phyloP scores from a whole-genome alignment of 2,113 vertebrate genomes.

The Synchiropus splendidus region DNA sequence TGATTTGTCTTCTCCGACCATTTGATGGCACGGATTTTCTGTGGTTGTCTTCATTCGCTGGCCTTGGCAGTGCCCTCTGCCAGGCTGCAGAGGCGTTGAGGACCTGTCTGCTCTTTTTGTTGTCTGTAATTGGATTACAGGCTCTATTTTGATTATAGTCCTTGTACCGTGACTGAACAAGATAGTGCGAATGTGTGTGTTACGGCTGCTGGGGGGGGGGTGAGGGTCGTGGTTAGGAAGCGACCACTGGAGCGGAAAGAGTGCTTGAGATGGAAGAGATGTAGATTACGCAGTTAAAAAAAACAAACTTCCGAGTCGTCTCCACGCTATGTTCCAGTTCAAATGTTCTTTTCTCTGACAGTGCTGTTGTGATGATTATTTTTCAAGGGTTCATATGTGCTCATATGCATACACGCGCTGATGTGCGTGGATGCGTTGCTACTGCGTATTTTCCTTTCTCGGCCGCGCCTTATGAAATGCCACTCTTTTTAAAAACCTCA shows the following conservation, averaged over 20 bases:
- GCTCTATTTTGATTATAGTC: constrained; percentile 54
- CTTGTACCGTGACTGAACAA: constrained; percentile 56
- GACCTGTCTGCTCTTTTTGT: constrained; percentile 48
- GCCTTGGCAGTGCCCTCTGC: constrained; percentile 56
- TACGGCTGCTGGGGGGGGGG: constrained; percentile 9
- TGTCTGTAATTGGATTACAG: constrained; percentile 61
- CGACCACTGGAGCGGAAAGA: constrained; percentile 66
- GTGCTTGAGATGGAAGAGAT: constrained; percentile 61
- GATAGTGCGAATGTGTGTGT: constrained; percentile 18
- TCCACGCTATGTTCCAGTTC: constrained; percentile 18
- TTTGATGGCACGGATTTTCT: no score
- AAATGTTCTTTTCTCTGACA: constrained; percentile 2
- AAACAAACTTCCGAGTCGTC: constrained; percentile 63
- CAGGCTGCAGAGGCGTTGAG: constrained; percentile 39
- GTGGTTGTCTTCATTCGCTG: constrained; percentile 27
- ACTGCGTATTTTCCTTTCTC: constrained; percentile 68
- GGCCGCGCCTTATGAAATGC: constrained; percentile 56
- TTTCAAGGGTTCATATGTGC: no score
- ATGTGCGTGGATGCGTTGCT: no score
- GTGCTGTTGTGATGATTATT: background rate
- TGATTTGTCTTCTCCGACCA: background rate
- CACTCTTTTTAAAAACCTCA: constrained; percentile 13
- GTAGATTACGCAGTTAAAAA: constrained; percentile 53
- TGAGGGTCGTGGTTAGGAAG: constrained; percentile 43
- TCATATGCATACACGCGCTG: constrained; percentile 34